A percentile compares a stretch with the other conserved stretches of the same genome.
Conservation (phyloP, 2,113 vertebrate genomes). For the Phocoena phocoena region DNA sequence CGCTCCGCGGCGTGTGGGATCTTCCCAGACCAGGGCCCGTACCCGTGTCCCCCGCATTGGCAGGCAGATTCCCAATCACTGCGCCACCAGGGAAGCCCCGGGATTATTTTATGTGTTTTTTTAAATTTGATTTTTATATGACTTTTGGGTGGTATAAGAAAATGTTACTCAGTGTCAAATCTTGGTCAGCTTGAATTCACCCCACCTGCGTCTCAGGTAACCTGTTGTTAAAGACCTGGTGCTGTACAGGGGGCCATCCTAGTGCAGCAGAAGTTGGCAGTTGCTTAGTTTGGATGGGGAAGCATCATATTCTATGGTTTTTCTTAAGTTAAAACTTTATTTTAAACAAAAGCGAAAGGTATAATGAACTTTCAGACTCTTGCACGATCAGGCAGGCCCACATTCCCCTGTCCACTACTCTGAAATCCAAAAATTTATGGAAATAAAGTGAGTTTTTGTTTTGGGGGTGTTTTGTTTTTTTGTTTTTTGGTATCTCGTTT, state of each 20-base stretch:
- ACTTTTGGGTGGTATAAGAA: not conserved
- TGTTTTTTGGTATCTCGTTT: not conserved
- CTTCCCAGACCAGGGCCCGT: too few species aligned
- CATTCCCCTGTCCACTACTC: not conserved
- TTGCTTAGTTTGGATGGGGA: not conserved
- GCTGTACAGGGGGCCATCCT: not conserved
- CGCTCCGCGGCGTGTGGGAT: too few species aligned
- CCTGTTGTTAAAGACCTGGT: not conserved
- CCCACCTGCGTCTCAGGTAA: not conserved
- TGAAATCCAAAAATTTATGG: not conserved
- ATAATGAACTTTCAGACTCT: not conserved
- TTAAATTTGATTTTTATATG: not conserved
- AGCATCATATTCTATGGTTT: not conserved
- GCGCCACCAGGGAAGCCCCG: too few species aligned
- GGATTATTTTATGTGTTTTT: not conserved
- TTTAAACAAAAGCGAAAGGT: not conserved
- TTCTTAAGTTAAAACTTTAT: constrained; percentile 21
- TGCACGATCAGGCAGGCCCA: not conserved
- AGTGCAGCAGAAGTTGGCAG: not conserved
- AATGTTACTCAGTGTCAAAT: not conserved
- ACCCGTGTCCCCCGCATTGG: too few species aligned
- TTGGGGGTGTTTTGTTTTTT: not conserved
- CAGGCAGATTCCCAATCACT: too few species aligned
- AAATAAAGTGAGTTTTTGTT: not conserved
- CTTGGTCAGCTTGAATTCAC: not conserved